Percentiles rank a stretch among this genome's conserved stretches.
These are phyloP conservation scores for Rhopalosiphum maidis DNA, from an alignment of 1,140 invertebrate genomes.

Conservation along the genomic window DNA sequence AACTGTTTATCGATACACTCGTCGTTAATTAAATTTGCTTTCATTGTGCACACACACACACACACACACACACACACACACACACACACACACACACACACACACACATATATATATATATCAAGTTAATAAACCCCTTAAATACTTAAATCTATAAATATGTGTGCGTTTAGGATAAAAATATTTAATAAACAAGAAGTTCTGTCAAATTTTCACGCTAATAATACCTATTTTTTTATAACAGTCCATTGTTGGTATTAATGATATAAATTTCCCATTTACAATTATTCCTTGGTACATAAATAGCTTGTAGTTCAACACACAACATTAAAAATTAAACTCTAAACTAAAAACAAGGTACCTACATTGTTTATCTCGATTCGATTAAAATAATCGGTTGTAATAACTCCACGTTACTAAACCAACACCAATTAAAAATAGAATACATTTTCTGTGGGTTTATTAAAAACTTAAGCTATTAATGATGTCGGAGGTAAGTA, in stretches of 20 bases:
- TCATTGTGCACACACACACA: neutral
- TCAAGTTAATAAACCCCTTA: neutral
- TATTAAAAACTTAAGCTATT: neutral
- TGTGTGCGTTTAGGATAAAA: neutral
- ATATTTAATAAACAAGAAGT: neutral
- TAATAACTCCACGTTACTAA: neutral
- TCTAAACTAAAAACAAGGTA: neutral
- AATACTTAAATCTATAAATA: neutral
- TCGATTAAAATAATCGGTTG: neutral
- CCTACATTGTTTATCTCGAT: neutral
- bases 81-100: too few species aligned
- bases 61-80: too few species aligned
- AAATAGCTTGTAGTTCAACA: neutral
- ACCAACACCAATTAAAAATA: neutral
- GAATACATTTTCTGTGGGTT: neutral
- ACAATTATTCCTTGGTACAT: neutral
- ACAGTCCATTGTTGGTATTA: neutral
- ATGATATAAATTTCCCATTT: neutral
- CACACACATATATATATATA: neutral
- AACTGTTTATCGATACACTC: constrained; percentile 12
- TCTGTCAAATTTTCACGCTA: neutral
- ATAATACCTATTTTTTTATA: neutral
- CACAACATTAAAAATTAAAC: neutral
- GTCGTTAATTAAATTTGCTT: neutral
- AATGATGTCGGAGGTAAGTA: neutral